Evolutionary conservation across 2,888 invertebrate species (phyloP), one percentile per base, ranked within the genome.

Genomic region (Baccha elongata): DNA sequence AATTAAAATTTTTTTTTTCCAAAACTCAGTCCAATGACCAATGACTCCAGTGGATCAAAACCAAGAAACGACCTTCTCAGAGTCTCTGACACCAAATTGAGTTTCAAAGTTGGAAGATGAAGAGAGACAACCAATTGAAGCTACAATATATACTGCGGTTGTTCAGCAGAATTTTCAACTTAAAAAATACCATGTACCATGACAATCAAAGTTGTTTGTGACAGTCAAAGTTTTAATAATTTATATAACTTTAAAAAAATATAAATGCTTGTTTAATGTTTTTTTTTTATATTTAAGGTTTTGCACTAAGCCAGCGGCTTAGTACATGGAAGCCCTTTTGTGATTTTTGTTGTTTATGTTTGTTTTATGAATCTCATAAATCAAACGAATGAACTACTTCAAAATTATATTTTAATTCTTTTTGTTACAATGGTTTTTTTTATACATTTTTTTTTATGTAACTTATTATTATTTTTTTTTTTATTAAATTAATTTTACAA

Each of bases 401-500:
- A 72, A 81, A 58, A 42, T 74, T 42, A 68, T 46, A 71, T 17
- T 64, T 73, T 58, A n/a, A 21, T 75, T 65, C 60, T 69, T 60
- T 83, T 64, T 64, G 40, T 21, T 83, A 48, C 50, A 75, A 60
- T 69, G 55, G n/a, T n/a, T 46, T 72, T 23, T 13, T 75, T 55
- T 74, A 72, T 65, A 75, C 74, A 83, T 78, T 74, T 65, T 44
- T 62, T 64, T 79, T 52, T 64, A 32, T 67, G 65, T 42, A 44
- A 48, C 35, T 21, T 65, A 40, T 21, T 40, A 42, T 60, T 26
- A 50, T 74, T 48, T 69, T 64, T 42, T 26, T 48, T 35, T 87
- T 87, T 87, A 87, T 87, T 87, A 89, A 90, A 89, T 89, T 89
- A 90, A 89, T 89, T 89, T 88, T 89, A 88, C 86, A 90, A 90